phyloP scores from a whole-genome alignment of 2,113 vertebrate genomes.

The Beaufortia kweichowensis region DNA sequence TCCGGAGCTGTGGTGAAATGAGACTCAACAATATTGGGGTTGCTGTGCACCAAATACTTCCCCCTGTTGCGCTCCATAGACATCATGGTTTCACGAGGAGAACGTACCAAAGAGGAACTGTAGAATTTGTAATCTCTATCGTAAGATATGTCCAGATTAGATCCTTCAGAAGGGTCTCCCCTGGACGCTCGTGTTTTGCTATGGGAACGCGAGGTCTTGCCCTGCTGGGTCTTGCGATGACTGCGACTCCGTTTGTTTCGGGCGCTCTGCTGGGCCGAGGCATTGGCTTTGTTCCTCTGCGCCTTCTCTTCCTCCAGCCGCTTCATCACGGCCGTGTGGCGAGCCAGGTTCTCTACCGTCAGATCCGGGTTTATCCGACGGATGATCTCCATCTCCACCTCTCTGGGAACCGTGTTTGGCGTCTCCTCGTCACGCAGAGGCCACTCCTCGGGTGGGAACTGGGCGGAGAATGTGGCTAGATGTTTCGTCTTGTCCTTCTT shows the following conservation, averaged over 20 bases:
- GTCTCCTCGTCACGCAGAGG: conserved; percentile 91
- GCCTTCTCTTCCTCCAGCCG: conserved; percentile 96
- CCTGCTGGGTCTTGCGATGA: conserved; percentile 88
- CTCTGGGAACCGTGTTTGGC: conserved; percentile 89
- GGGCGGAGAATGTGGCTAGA: conserved; percentile 93
- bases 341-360: conserved; percentile 94
- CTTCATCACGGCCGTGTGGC: conserved; percentile 98
- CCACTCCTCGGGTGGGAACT: conserved; percentile 98
- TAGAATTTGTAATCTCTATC: conserved; percentile 90
- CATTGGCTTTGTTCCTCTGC: conserved; percentile 89
- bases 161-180: conserved; percentile 89
- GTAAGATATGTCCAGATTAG: conserved; percentile 82
- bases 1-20: conserved; percentile 95
- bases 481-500: conserved; percentile 98
- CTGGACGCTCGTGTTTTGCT: conserved; percentile 92
- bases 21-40: conserved; percentile 88
- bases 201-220: conserved; percentile 88
- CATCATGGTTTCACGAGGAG: conserved; percentile 87
- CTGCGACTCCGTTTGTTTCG: conserved; percentile 89
- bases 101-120: conserved; percentile 82
- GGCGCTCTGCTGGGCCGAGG: conserved; percentile 91
- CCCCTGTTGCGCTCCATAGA: conserved; percentile 88
- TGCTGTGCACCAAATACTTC: conserved; percentile 92
- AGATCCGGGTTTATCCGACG: conserved; percentile 96
- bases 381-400: conserved; percentile 97